Base-by-base conservation (phyloP, 1,140 invertebrate genomes). In the Drosophila paulistorum region DNA sequence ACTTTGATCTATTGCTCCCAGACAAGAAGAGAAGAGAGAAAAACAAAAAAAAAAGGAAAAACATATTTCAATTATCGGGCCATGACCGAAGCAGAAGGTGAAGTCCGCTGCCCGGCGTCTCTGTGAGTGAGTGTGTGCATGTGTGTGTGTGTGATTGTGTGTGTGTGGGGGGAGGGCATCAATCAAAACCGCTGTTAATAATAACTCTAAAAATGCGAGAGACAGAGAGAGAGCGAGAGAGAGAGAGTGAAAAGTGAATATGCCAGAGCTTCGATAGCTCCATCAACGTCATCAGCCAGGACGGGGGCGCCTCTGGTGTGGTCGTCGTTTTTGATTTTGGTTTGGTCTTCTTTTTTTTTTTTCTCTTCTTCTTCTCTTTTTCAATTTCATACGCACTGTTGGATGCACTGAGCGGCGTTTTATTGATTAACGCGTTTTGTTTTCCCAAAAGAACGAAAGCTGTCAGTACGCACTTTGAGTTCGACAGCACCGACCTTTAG, bases 361-460 rank as follows among this genome's bases (percentile, higher is more conserved):
- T 79, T 82, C 82, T 45, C 14, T 45, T 48, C 3, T 17, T 9
- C 7, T 48, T 20, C 14, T 48, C 13, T 7, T 48, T 17, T 48
- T 48, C 84, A 89, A 87, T 87, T 87, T 81, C 84, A 87, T 89
- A 89, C 84, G 84, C 84, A 89, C 84, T 70, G 84, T 87, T 84
- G 84, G 84, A 87, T 69, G 84, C 77, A 79, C 26, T 51, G 42
- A 65, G 74, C 70, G 68, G 66, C 79, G 68, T 76, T 86, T 86
- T 82, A 86, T 87, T 83, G 83, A 87, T 89, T 87, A 87, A 80
- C 77, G 76, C 83, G 66, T 68, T 74, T 74, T 71, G 64, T 77
- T 77, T 67, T 51, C 23, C 39, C 42, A 37, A 70, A 23, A 48
- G 55, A n/a, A 23, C n/a, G 11, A 33, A 41, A 41, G 41, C 45